These are phyloP conservation scores for Aricia agestis DNA, from an alignment of 1,140 invertebrate species.

Conservation along the genomic window DNA sequence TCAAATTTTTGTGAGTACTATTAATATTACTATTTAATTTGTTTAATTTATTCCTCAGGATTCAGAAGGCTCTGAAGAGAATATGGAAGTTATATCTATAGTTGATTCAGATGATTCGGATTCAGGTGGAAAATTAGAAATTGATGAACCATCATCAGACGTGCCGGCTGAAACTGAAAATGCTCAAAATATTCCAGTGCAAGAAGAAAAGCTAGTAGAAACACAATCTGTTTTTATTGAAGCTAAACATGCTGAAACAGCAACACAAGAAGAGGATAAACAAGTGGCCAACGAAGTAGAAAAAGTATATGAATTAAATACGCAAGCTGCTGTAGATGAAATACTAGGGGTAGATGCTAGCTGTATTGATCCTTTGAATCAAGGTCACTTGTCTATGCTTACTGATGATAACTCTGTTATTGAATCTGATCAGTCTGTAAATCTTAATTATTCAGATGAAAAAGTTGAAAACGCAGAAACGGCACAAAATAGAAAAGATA, in stretches of 20 bases:
- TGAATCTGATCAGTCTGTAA: conserved; percentile 42
- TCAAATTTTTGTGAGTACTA: background rate
- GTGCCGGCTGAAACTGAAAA: conserved; percentile 16
- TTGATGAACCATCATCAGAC: conserved; percentile 31
- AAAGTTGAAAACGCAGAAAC: conserved; percentile 39
- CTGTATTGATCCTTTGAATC: conserved; percentile 41
- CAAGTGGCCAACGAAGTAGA: conserved; percentile 24
- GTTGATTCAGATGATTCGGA: conserved; percentile 46
- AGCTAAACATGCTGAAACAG: background rate
- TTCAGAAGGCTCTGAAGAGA: conserved; percentile 31
- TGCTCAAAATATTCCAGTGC: background rate
- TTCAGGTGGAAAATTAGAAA: conserved; percentile 31
- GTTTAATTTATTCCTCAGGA: conserved; percentile 25
- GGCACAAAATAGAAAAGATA: conserved; percentile 21
- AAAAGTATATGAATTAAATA: conserved; percentile 17
- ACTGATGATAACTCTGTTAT: conserved; percentile 55
- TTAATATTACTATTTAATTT: conserved; percentile 17
- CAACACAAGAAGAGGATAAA: background rate
- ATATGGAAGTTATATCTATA: conserved; percentile 49
- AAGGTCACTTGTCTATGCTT: conserved; percentile 46
- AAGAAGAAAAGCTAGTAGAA: background rate
- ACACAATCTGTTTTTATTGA: background rate
- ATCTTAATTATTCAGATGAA: conserved; percentile 57
- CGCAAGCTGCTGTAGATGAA: conserved; percentile 20
- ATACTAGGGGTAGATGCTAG: conserved; percentile 24